Conservation (phyloP, 2,797 vertebrate species). For the Macroramphosus scolopax region DNA sequence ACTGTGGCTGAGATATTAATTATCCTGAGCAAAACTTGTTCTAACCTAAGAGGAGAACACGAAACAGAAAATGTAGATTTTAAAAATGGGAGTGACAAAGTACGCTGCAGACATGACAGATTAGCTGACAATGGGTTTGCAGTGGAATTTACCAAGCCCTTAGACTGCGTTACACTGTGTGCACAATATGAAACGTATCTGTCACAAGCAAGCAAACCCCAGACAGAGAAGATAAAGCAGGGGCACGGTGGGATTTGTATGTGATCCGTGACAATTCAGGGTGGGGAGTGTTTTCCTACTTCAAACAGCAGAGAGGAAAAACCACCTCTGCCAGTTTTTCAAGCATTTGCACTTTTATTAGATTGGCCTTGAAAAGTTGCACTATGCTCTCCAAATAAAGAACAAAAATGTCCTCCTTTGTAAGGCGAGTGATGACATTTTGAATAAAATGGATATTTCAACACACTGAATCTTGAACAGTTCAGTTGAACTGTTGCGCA, state of each 20-base stretch:
- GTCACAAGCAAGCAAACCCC: slow-evolving; percentile 35
- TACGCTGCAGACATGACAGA: slow-evolving; percentile 38
- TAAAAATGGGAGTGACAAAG: slow-evolving; percentile 38
- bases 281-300: slow-evolving; percentile 41
- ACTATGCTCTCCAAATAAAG: slow-evolving; percentile 8
- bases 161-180: slow-evolving; percentile 24
- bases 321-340: slow-evolving; percentile 16
- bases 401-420: slow-evolving; percentile 22
- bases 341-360: neutral
- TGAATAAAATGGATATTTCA: slow-evolving; percentile 70
- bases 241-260: slow-evolving; percentile 43
- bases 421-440: slow-evolving; percentile 60
- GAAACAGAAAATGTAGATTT: slow-evolving; percentile 31
- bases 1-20: slow-evolving; percentile 5
- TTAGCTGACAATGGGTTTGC: slow-evolving; percentile 44
- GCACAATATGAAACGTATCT: slow-evolving; percentile 40
- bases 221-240: slow-evolving; percentile 44
- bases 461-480: slow-evolving; percentile 73
- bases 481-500: slow-evolving; percentile 72
- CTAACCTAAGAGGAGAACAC: slow-evolving; percentile 18
- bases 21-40: slow-evolving; percentile 32
- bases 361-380: slow-evolving; percentile 4
- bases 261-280: slow-evolving; percentile 53
- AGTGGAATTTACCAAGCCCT: slow-evolving; percentile 50
- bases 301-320: slow-evolving; percentile 19